Base-by-base conservation (phyloP, 2,888 invertebrate species). In the Ypsolopha sequella region DNA sequence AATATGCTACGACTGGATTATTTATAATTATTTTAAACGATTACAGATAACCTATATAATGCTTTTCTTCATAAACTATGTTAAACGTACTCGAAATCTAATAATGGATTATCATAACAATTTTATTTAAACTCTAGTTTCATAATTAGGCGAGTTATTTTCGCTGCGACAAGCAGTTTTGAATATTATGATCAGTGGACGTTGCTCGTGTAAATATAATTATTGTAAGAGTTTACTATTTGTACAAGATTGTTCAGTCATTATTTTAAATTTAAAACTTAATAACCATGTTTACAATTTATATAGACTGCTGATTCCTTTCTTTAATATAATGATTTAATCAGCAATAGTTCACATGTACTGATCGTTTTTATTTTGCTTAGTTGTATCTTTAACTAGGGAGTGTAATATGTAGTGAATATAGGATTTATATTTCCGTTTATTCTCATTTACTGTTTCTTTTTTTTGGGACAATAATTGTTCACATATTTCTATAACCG, bases 241-340 rank as follows among this genome's bases (percentile, higher is more conserved):
- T 49, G 49, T 49, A 49, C 49, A 49, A 49, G 7, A 13, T 49
- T 49, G 41, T 33, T 49, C 24, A 49, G 49, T 49, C 49, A 49
- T 41, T 49, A 49, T 35, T 49, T 49, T 49, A 41, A 41, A 39
- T 24, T 38, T 35, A 11, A 9, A 41, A 49, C 41, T 38, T 10
- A 38, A 6, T 43, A 43, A 43, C 24, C 24, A 24, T 24, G 24
- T 24, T 24, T 24, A 24, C 24, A 24, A 24, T 24, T 24, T 43
- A 8, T 43, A 43, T 43, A 14, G 43, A 43, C 43, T 43, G 43
- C 43, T 43, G 43, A 24, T 24, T 24, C 60, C 34, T 10, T 51
- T 10, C 39, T n/a, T n/a, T 38, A 38, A 2, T 9, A 6, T 38
- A 10, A 44, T 43, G 24, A 24, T 2, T 24, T 24, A 24, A 24